Evolutionary conservation across 2,797 vertebrate genomes (phyloP).

Genomic region (Poeciliopsis paucimaculata): DNA sequence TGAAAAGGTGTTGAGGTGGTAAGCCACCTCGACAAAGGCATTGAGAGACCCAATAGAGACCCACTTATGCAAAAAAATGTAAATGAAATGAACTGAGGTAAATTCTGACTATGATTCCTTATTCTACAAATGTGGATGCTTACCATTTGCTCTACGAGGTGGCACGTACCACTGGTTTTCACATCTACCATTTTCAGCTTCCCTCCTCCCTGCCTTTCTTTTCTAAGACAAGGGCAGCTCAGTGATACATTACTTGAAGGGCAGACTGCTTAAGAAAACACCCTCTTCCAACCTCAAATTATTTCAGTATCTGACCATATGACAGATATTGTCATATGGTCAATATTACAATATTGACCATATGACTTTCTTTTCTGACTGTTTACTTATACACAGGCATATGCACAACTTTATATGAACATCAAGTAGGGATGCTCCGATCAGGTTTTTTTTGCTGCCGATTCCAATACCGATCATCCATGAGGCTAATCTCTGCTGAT

Average conservation of each 20-base stretch:
- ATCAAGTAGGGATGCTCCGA: neutral
- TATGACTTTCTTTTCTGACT: slow-evolving; percentile 51
- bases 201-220: slow-evolving; percentile 11
- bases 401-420: neutral
- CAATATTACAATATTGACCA: too few relatives aligned
- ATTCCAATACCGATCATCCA: too few relatives aligned
- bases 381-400: slow-evolving; percentile 35
- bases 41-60: too few relatives aligned
- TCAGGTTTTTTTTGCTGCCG: too few relatives aligned
- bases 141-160: slow-evolving; percentile 41
- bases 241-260: slow-evolving; percentile 67
- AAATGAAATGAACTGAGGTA: neutral
- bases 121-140: slow-evolving; percentile 45
- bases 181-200: slow-evolving; percentile 1
- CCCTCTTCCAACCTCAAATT: slow-evolving; percentile 55
- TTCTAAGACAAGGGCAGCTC: slow-evolving; percentile 59
- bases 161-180: slow-evolving; percentile 58
- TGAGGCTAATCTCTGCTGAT: too few relatives aligned
- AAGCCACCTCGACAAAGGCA: too few relatives aligned
- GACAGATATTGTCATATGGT: too few relatives aligned
- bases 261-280: slow-evolving; percentile 61
- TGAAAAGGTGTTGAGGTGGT: too few relatives aligned
- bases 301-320: slow-evolving; percentile 68
- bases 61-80: neutral
- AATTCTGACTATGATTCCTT: slow-evolving; percentile 32